Conservation (phyloP, 2,797 vertebrate species). For the Premnoplex brunnescens region DNA sequence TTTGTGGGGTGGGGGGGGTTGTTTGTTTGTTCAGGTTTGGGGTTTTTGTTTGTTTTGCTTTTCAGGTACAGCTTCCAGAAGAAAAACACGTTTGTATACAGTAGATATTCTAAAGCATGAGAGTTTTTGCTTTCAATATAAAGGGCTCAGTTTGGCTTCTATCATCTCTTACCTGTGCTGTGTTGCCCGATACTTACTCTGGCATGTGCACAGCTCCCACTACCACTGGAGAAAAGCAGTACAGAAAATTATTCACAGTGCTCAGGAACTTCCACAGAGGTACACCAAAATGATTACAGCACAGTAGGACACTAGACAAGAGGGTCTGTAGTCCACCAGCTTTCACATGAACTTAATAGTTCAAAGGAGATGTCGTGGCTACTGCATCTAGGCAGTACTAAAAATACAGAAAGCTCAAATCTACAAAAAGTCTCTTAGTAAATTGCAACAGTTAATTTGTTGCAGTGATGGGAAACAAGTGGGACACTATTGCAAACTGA, state of each 20-base stretch:
- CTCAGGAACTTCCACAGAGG: background rate
- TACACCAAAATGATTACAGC: background rate
- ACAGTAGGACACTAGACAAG: background rate
- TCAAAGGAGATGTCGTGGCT: background rate
- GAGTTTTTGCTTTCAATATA: background rate
- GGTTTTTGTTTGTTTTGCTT: background rate
- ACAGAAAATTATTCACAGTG: background rate
- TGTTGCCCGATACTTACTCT: background rate
- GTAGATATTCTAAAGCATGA: background rate
- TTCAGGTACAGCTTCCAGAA: background rate
- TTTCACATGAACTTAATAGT: background rate
- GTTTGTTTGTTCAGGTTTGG: background rate
- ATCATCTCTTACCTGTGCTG: background rate
- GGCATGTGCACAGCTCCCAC: background rate
- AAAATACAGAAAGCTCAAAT: background rate
- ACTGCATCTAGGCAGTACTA: background rate
- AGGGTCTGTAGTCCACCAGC: background rate
- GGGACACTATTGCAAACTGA: background rate
- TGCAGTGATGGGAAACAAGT: background rate
- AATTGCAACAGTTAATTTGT: background rate
- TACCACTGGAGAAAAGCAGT: background rate
- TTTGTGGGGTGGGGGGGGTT: background rate
- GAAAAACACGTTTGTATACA: background rate
- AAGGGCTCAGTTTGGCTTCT: background rate
- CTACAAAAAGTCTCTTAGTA: background rate